Evolutionary conservation across 2,888 invertebrate species (phyloP), one percentile per base, ranked within the genome.

Genomic region (Hypselothyrea guttata): DNA sequence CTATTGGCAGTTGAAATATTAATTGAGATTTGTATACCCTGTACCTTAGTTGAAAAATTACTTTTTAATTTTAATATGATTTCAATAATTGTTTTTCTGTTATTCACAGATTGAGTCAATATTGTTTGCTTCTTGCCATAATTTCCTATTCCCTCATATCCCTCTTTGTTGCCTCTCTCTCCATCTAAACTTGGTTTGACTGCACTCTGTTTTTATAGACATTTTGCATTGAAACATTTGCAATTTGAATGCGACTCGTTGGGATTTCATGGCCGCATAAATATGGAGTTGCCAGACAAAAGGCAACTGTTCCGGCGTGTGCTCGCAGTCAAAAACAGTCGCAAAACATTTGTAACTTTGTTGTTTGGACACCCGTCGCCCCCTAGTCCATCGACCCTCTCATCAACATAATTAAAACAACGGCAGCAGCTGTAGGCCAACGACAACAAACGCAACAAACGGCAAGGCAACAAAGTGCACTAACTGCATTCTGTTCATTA

Each of bases 401-500:
- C 28, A 12, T 47, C 44, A 48, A 57, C 70, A 70, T 70, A 70
- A 70, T 70, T 70, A 66, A 70, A 70, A 61, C 66, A 48, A 57
- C 53, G 56, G 55, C 69, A 57, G 35, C 70, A 53, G 59, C 69
- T 64, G 69, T 56, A 49, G 53, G 51, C 60, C 46, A 60, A 41
- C 22, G 64, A 57, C 22, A 60, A 70, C 60, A 65, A 70, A 69
- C 68, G 63, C n/a, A n/a, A n/a, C n/a, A n/a, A n/a, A n/a, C n/a
- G n/a, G n/a, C n/a, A n/a, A n/a, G n/a, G 54, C 68, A 64, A 60
- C 73, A 48, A 60, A 70, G 48, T 52, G 52, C 49, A 63, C 56
- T 58, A 71, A 73, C 69, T 73, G 65, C 51, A 69, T 72, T 72
- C 61, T 51, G 73, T 72, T 72, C 69, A 72, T 72, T 72, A 72